phyloP scores from a whole-genome alignment of 2,888 invertebrate species.

The Pandemis heparana region DNA sequence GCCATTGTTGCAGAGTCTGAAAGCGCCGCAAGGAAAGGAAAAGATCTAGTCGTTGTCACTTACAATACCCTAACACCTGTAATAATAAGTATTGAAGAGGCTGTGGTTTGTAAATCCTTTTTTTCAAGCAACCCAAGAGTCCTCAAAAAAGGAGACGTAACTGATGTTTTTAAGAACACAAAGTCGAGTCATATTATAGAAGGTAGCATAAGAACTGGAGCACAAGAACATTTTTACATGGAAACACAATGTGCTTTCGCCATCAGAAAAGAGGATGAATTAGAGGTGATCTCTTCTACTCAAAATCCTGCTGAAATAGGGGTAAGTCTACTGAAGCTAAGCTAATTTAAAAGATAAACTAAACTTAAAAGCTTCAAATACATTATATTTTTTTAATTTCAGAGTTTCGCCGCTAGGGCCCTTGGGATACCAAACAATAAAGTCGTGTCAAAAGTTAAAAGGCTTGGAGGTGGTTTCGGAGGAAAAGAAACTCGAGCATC shows the following conservation, averaged over 20 bases:
- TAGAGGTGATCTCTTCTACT: slow-evolving; percentile 92
- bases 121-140: slow-evolving; percentile 83
- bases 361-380: background rate
- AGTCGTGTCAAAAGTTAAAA: slow-evolving; percentile 89
- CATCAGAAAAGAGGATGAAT: slow-evolving; percentile 91
- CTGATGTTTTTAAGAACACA: slow-evolving; percentile 83
- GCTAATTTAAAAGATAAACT: background rate
- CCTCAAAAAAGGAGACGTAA: slow-evolving; percentile 88
- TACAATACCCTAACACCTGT: slow-evolving; percentile 92
- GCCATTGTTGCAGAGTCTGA: slow-evolving; percentile 92
- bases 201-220: slow-evolving; percentile 90
- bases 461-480: slow-evolving; percentile 95
- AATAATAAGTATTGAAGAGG: slow-evolving; percentile 95
- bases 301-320: slow-evolving; percentile 92
- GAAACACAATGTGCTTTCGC: slow-evolving; percentile 90
- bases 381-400: slow-evolving; percentile 51
- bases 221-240: slow-evolving; percentile 96
- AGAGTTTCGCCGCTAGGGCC: slow-evolving; percentile 87
- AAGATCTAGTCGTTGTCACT: slow-evolving; percentile 89
- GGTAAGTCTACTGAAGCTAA: slow-evolving; percentile 65
- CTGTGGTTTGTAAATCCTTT: slow-evolving; percentile 90
- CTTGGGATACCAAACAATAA: slow-evolving; percentile 88
- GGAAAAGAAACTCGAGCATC: slow-evolving; percentile 92
- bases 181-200: slow-evolving; percentile 88
- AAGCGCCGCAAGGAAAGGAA: slow-evolving; percentile 91